Conservation (phyloP, 2,113 vertebrate genomes). For the Lutjanus erythropterus region DNA sequence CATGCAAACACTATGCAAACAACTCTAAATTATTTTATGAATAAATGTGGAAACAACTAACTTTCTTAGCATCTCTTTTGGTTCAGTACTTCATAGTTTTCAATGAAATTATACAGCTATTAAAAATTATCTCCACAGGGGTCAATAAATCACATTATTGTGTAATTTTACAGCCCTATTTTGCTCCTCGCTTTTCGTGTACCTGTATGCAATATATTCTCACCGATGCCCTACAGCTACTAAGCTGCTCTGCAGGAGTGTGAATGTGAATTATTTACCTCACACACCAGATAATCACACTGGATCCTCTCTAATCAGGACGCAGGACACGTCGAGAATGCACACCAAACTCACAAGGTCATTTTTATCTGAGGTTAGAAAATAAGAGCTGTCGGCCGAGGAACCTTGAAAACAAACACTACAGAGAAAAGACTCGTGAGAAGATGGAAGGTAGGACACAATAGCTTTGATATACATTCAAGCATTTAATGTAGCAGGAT, state of each 20-base stretch:
- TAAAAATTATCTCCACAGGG: background rate
- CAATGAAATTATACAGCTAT: no score
- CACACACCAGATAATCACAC: constrained; percentile 37
- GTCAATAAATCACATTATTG: background rate
- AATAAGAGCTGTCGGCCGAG: constrained; percentile 24
- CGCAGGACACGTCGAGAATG: constrained; percentile 25
- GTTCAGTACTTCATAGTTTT: background rate
- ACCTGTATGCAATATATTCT: background rate
- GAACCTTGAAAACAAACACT: constrained; percentile 34
- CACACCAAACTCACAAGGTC: constrained; percentile 51
- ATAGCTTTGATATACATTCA: background rate
- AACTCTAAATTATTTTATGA: background rate
- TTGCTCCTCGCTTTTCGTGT: no score
- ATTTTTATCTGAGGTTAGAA: constrained; percentile 40
- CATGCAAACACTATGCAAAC: no score
- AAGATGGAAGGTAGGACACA: background rate
- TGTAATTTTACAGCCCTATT: background rate
- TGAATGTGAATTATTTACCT: constrained; percentile 67
- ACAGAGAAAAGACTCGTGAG: background rate
- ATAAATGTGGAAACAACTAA: background rate
- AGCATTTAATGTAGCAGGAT: background rate
- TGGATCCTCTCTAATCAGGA: constrained; percentile 36
- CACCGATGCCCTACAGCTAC: background rate
- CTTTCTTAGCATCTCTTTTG: background rate
- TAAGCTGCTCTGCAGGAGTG: constrained; percentile 3